Conservation (phyloP, 2,113 vertebrate genomes). For the Psilopogon haemacephalus region DNA sequence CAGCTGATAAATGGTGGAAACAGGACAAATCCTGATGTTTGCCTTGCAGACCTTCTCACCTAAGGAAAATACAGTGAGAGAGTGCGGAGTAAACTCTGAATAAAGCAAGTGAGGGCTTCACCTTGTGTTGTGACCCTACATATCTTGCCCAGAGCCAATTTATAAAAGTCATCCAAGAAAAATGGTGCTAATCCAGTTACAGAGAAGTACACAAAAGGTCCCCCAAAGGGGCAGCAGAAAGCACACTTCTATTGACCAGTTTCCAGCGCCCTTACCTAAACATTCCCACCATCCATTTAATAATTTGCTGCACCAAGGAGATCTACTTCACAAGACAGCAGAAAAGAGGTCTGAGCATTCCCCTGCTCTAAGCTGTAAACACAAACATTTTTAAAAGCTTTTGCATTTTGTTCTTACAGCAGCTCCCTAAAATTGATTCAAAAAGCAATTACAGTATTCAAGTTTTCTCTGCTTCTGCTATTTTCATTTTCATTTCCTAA, state of each 20-base stretch:
- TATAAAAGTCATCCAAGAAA: not conserved
- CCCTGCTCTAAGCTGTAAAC: conserved; percentile 6
- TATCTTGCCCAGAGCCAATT: not conserved
- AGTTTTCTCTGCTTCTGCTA: not conserved
- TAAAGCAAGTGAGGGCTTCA: not conserved
- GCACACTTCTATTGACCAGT: conserved; percentile 2
- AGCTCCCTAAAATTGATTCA: not conserved
- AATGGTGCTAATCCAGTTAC: not conserved
- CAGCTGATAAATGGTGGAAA: not conserved
- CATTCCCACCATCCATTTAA: not conserved
- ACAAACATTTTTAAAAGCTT: conserved; percentile 32
- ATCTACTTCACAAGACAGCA: not conserved
- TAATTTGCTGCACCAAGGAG: not conserved
- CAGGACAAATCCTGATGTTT: not conserved
- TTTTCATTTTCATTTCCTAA: not conserved
- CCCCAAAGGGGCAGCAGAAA: conserved; percentile 2
- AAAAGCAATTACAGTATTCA: not conserved
- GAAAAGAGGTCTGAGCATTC: not conserved
- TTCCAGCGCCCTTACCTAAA: not conserved
- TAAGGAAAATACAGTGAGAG: not conserved
- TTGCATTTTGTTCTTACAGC: not conserved
- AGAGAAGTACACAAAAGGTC: not conserved
- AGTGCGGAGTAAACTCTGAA: not conserved
- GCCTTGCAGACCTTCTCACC: not conserved
- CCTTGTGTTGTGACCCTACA: not conserved